Conservation (phyloP, 2,797 vertebrate species). For the Sarcoramphus papa region DNA sequence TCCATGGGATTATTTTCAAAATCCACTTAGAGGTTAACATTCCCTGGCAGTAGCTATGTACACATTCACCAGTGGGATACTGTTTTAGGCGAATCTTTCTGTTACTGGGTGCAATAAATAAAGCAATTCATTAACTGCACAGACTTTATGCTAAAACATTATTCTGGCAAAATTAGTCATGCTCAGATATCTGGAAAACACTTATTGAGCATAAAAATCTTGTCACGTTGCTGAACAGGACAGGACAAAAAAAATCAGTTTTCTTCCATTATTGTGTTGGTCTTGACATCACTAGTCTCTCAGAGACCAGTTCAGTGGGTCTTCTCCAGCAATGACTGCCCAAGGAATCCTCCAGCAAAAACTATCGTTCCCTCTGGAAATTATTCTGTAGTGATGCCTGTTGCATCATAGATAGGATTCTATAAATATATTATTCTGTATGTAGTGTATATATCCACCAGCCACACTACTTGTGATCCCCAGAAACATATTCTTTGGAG, state of each 20-base stretch:
- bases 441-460: not conserved
- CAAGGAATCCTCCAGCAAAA: not conserved
- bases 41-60: not conserved
- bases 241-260: not conserved
- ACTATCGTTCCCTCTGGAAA: rapidly evolving
- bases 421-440: no score
- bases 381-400: not conserved
- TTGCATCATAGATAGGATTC: not conserved
- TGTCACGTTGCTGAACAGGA: not conserved
- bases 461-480: not conserved
- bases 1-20: not conserved
- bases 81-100: not conserved
- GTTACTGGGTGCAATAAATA: not conserved
- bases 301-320: not conserved
- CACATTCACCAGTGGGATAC: rapidly evolving
- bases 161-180: not conserved
- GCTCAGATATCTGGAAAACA: not conserved
- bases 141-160: not conserved
- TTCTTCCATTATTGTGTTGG: not conserved
- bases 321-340: not conserved
- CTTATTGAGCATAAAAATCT: not conserved
- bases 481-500: not conserved
- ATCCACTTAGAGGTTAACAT: not conserved
- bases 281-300: not conserved
- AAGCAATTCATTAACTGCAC: not conserved